Conservation (phyloP, 2,797 vertebrate genomes). For the Pelodytes ibericus region DNA sequence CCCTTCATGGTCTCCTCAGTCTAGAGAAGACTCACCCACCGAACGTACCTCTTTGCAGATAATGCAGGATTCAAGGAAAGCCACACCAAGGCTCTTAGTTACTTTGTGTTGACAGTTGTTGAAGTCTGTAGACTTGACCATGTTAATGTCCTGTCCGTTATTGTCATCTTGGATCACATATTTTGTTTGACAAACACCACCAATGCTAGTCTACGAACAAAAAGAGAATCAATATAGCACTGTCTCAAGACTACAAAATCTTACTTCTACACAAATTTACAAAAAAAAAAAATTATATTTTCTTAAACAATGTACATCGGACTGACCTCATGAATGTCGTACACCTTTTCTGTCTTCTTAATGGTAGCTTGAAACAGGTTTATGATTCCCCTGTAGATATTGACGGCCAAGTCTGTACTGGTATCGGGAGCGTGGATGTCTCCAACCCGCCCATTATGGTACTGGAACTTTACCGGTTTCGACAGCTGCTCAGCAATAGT, state of each 20-base stretch:
- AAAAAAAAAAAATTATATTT: constrained; percentile 8
- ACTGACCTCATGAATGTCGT: constrained; percentile 80
- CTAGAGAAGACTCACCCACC: not conserved
- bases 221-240: not conserved
- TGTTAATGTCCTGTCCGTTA: constrained; percentile 61
- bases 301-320: not conserved
- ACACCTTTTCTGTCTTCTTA: constrained; percentile 76
- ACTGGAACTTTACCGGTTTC: constrained; percentile 78
- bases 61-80: constrained; percentile 69
- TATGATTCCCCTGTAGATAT: constrained; percentile 75
- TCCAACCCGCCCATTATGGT: constrained; percentile 71
- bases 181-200: constrained; percentile 78
- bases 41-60: constrained; percentile 72
- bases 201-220: constrained; percentile 71
- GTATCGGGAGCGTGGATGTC: constrained; percentile 69
- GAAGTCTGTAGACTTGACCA: constrained; percentile 78
- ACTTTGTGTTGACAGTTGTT: constrained; percentile 76
- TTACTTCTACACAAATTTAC: no score
- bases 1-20: not conserved
- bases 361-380: constrained; percentile 75
- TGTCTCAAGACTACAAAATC: not conserved
- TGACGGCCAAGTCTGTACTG: constrained; percentile 71
- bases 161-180: constrained; percentile 73
- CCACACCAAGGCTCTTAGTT: constrained; percentile 71
- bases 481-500: constrained; percentile 71